Conservation (phyloP, 2,113 vertebrate species). For the Gasterosteus aculeatus region DNA sequence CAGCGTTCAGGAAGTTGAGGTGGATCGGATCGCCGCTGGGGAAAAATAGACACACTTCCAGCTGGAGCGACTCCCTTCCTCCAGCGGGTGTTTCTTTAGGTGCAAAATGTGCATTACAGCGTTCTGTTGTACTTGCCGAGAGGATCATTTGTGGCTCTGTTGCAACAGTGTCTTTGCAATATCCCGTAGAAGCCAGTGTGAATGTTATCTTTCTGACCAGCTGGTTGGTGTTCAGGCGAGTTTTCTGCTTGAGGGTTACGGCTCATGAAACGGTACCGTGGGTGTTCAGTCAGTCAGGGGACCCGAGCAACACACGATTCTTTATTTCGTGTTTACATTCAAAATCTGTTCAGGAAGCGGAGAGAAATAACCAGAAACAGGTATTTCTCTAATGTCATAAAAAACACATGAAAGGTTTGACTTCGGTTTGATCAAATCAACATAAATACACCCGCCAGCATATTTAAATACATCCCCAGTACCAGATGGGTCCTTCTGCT, state of each 20-base stretch:
- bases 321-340: not conserved
- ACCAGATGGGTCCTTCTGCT: not conserved
- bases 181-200: not conserved
- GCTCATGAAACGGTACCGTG: not conserved
- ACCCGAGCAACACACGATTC: not conserved
- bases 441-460: not conserved
- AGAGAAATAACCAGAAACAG: not conserved
- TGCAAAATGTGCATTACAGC: not conserved
- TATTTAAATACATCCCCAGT: not conserved
- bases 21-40: constrained; percentile 33
- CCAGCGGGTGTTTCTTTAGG: not conserved
- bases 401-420: not conserved
- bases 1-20: constrained; percentile 28
- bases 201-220: constrained; percentile 10
- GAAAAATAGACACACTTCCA: constrained; percentile 22
- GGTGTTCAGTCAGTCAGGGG: not conserved
- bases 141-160: not conserved
- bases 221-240: not conserved
- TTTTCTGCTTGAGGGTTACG: not conserved
- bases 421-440: not conserved
- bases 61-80: not conserved
- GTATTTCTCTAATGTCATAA: not conserved
- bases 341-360: not conserved
- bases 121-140: not conserved
- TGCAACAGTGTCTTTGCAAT: not conserved